phyloP scores from a whole-genome alignment of 2,888 invertebrate species.

The Elysia crispata region DNA sequence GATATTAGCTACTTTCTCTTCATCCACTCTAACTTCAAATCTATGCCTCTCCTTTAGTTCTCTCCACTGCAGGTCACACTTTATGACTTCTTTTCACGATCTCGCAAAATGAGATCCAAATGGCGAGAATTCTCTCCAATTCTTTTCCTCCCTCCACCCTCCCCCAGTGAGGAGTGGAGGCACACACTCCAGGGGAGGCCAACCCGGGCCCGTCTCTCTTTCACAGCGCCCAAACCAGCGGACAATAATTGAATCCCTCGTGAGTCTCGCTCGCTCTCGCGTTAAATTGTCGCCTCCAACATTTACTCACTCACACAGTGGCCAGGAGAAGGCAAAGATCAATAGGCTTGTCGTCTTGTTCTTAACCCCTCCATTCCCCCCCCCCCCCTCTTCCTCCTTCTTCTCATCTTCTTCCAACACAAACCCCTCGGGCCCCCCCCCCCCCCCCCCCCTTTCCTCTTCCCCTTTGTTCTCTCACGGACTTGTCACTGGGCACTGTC shows the following conservation, averaged over 20 bases:
- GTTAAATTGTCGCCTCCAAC: slow-evolving; percentile 33
- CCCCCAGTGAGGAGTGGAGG: not conserved
- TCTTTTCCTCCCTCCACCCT: not conserved
- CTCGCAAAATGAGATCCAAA: no score
- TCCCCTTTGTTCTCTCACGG: slow-evolving; percentile 3
- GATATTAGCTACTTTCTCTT: no score
- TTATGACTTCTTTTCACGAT: no score
- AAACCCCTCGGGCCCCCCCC: no score
- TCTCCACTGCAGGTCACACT: no score
- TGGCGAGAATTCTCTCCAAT: no score
- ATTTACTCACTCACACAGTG: slow-evolving; percentile 29
- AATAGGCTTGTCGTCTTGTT: slow-evolving; percentile 22
- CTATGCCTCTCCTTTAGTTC: no score
- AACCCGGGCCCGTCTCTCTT: not conserved
- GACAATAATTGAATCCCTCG: slow-evolving; percentile 44
- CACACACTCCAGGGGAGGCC: not conserved
- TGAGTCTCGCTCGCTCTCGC: slow-evolving; percentile 15
- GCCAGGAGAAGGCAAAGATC: slow-evolving; percentile 4
- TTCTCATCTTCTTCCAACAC: no score
- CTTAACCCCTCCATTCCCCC: no score
- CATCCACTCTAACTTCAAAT: no score
- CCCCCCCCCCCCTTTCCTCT: slow-evolving; percentile 13
- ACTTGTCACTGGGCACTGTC: not conserved
- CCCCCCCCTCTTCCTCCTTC: no score
- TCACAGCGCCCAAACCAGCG: not conserved